These are phyloP conservation scores for Antidorcas marsupialis DNA, from an alignment of 2,113 vertebrate genomes.

Conservation along the genomic window DNA sequence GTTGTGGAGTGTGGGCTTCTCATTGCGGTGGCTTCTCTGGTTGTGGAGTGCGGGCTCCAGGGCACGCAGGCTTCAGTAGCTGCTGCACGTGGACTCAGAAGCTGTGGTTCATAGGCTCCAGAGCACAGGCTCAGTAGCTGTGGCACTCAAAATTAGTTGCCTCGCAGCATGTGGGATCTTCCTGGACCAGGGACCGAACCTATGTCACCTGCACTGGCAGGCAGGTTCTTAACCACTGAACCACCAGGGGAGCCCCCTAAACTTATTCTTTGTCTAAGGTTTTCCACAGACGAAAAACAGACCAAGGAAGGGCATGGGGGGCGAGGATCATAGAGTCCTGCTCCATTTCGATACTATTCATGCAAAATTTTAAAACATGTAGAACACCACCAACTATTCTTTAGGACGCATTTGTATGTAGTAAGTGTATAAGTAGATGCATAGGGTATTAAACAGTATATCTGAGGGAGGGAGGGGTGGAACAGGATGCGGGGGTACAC, in stretches of 20 bases:
- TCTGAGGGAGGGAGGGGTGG: not conserved
- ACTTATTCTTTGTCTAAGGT: not conserved
- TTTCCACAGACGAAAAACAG: not conserved
- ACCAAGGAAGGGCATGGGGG: not conserved
- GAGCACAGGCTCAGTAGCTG: not conserved
- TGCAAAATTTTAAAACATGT: not conserved
- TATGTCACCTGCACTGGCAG: not conserved
- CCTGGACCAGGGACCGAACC: not conserved
- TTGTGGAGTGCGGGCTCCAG: not conserved
- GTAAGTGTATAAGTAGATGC: not conserved
- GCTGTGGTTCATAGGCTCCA: not conserved
- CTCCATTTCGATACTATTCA: not conserved
- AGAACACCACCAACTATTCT: not conserved
- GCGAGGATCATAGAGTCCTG: not conserved
- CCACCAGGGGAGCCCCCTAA: not conserved
- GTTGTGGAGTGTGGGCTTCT: not conserved
- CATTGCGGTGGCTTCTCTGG: not conserved
- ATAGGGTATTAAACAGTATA: not conserved
- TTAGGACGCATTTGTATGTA: not conserved
- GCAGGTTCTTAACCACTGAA: not conserved
- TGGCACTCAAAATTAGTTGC: not conserved
- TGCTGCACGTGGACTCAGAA: not conserved
- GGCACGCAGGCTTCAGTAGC: rapidly evolving
- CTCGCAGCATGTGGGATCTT: not conserved
- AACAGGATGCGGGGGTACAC: no score